A percentile compares a stretch with the other conserved stretches of the same genome.
phyloP scores from a whole-genome alignment of 2,888 invertebrate species.

The Bruchidius siliquastri region DNA sequence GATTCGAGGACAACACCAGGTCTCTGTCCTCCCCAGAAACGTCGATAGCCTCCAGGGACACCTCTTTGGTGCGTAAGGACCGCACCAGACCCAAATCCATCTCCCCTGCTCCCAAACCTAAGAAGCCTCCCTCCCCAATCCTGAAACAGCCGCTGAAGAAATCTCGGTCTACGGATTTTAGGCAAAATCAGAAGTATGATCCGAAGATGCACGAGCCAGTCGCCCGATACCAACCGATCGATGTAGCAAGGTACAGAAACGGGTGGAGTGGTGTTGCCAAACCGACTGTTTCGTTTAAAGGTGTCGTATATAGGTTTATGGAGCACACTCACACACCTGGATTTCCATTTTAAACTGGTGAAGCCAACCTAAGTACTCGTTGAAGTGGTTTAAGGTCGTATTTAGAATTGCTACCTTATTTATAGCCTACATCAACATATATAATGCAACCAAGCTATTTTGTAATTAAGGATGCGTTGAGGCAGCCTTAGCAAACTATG shows the following conservation, averaged over 20 bases:
- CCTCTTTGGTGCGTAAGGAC: slow-evolving; percentile 47
- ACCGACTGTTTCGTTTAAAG: slow-evolving; percentile 71
- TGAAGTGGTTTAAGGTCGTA: neutral
- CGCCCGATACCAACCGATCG: slow-evolving; percentile 66
- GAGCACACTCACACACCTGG: slow-evolving; percentile 2
- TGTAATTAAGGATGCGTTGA: too few species aligned
- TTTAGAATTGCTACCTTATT: too few species aligned
- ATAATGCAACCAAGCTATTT: too few species aligned
- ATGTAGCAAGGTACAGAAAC: slow-evolving; percentile 42
- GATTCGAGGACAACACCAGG: slow-evolving; percentile 62
- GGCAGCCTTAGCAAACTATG: too few species aligned
- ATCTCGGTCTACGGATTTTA: slow-evolving; percentile 42
- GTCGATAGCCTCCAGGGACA: slow-evolving; percentile 31
- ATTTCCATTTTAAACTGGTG: neutral
- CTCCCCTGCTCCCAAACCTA: slow-evolving; percentile 50
- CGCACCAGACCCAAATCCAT: slow-evolving; percentile 44
- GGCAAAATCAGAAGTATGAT: slow-evolving; percentile 66
- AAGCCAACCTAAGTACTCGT: neutral
- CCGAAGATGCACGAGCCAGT: slow-evolving; percentile 70
- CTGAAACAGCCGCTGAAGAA: slow-evolving; percentile 37
- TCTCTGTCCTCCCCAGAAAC: slow-evolving; percentile 55
- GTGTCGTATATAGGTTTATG: slow-evolving; percentile 49
- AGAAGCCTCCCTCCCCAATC: slow-evolving; percentile 42
- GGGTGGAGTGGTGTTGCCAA: slow-evolving; percentile 54
- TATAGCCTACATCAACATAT: too few species aligned